phyloP scores from a whole-genome alignment of 2,797 vertebrate species.

The Lophotriccus pileatus region DNA sequence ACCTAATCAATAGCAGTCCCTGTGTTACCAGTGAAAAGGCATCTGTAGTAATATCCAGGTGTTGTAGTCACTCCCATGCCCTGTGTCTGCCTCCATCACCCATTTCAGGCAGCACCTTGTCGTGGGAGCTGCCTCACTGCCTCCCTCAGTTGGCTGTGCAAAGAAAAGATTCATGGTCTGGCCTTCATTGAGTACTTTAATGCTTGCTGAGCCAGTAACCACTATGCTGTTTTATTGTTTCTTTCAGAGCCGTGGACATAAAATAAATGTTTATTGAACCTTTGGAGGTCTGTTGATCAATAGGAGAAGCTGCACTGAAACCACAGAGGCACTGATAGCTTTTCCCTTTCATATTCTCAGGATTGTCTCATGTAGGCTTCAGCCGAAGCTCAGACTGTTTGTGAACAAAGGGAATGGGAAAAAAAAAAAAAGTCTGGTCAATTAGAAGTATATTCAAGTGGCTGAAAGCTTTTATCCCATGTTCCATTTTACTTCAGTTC shows the following conservation, averaged over 20 bases:
- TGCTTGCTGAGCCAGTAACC: conserved; percentile 31
- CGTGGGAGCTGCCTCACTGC: background rate
- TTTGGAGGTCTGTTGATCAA: conserved; percentile 46
- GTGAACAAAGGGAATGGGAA: background rate
- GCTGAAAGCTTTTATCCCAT: conserved; percentile 23
- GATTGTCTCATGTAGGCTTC: background rate
- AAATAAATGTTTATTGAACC: conserved; percentile 61
- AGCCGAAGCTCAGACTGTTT: background rate
- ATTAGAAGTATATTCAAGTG: conserved; percentile 20
- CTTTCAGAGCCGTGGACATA: conserved; percentile 19
- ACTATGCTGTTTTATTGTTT: conserved; percentile 33
- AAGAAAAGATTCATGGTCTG: background rate
- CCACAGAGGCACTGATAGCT: conserved; percentile 15
- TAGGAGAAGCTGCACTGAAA: conserved; percentile 41
- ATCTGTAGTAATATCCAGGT: background rate
- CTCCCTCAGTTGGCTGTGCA: background rate
- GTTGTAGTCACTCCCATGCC: background rate
- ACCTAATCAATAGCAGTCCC: background rate
- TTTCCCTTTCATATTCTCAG: background rate
- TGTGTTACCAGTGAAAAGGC: background rate
- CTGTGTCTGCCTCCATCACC: background rate
- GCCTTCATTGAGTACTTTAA: conserved; percentile 28
- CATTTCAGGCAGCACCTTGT: background rate
- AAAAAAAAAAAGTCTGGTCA: background rate
- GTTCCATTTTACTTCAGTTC: conserved; percentile 6